Percentiles rank a stretch among this genome's conserved stretches.
phyloP scores from a whole-genome alignment of 2,888 invertebrate species.

The Molanna angustata region DNA sequence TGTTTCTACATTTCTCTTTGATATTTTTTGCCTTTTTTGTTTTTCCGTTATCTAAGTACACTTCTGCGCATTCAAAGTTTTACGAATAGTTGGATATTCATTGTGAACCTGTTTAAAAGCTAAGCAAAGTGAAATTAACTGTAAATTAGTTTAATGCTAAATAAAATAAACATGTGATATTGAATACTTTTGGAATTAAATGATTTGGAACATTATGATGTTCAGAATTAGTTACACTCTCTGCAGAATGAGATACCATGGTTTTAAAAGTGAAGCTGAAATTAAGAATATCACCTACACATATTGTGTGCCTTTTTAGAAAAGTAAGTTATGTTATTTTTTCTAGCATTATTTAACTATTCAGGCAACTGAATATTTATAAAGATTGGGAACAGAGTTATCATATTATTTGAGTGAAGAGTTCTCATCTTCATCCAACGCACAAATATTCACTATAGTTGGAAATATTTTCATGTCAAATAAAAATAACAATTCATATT shows the following conservation, averaged over 20 bases:
- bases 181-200: neutral
- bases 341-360: neutral
- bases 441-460: too few relatives aligned
- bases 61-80: too few relatives aligned
- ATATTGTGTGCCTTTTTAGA: constrained; percentile 58
- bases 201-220: neutral
- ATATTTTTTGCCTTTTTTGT: constrained; percentile 21
- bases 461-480: too few relatives aligned
- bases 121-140: too few relatives aligned
- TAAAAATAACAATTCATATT: too few relatives aligned
- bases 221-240: too few relatives aligned
- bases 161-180: neutral
- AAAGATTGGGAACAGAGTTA: too few relatives aligned
- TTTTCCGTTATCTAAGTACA: constrained; percentile 31
- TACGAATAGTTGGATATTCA: too few relatives aligned
- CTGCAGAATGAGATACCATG: too few relatives aligned
- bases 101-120: too few relatives aligned
- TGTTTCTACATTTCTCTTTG: constrained; percentile 23
- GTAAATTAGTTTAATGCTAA: neutral
- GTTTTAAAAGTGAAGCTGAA: constrained; percentile 51
- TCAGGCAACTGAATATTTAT: neutral
- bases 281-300: constrained; percentile 57
- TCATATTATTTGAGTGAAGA: too few relatives aligned
- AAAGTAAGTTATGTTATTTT: constrained; percentile 47
- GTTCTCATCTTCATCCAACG: too few relatives aligned